Evolutionary conservation across 2,888 invertebrate species (phyloP), one percentile per base, ranked within the genome.

Genomic region (Lottia scabra): DNA sequence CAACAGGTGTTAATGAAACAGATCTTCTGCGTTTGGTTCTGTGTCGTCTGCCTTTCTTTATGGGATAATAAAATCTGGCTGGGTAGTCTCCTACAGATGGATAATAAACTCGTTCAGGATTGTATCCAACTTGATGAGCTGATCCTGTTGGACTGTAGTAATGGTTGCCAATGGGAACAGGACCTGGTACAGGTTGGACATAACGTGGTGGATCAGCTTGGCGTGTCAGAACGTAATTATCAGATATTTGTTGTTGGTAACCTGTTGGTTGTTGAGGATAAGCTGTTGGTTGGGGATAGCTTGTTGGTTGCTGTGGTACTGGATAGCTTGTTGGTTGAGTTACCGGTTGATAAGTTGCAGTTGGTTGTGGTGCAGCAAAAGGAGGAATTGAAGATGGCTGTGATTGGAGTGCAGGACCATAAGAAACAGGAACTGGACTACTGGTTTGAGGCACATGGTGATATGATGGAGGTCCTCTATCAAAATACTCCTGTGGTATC

Each of bases 1-100:
- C 85, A n/a, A 85, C 75, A 30, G 85, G 85, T 56, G 77, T 79
- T 67, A 83, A 70, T 1, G 81, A 80, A 23, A 82, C 70, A 69
- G 80, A 79, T 43, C 70, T 67, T 6, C 79, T 67, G 4, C 65
- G 71, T 12, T 63, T 69, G 13, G 71, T 69, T 4, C 70, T 70
- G 16, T 38, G 16, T 15, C 65, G 27, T 26, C 67, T 67, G 12
- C 74, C 66, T 15, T 63, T 72, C 13, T 73, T 71, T 12, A 73
- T 64, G 13, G 77, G 75, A 65, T 75, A 79, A 74, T 75, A 82
- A 75, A 70, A 78, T 66, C 75, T 72, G 63, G 68, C 74, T 26
- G 64, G 74, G 48, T 64, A 71, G 8, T 45, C 70, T 15, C 79
- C 74, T 3, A 72, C 71, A 44, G 76, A 71, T 12, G 80, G 75